Percentiles rank a stretch among this genome's conserved stretches.
phyloP scores from a whole-genome alignment of 2,113 vertebrate genomes.

The Plecturocebus donacophilus region DNA sequence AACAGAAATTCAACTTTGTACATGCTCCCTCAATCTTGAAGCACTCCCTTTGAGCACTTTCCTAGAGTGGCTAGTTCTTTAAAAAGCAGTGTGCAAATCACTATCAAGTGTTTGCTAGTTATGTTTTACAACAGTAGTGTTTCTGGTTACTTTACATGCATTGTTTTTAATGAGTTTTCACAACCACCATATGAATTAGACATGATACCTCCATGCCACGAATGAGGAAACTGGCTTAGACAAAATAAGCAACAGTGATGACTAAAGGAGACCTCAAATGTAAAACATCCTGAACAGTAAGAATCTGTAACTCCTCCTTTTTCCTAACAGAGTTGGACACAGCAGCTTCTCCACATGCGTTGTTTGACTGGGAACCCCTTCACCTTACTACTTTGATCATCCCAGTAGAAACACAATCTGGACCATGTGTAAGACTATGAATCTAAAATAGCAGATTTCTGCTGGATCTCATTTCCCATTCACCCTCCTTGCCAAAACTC shows the following conservation, averaged over 20 bases:
- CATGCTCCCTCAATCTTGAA: neutral
- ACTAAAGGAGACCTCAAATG: neutral
- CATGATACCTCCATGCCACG: neutral
- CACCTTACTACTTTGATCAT: neutral
- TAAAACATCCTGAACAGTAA: neutral
- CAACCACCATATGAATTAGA: neutral
- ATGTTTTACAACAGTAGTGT: neutral
- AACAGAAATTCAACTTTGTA: neutral
- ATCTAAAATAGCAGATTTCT: conserved; percentile 53
- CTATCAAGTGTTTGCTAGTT: neutral
- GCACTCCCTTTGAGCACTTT: neutral
- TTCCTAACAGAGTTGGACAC: neutral
- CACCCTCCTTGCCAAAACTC: conserved; percentile 7
- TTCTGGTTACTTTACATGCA: neutral
- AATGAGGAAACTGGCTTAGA: conserved; percentile 37
- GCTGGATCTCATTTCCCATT: conserved; percentile 18
- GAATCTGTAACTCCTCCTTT: neutral
- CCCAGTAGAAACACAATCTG: neutral
- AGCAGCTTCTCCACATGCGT: neutral
- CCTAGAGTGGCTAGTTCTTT: neutral
- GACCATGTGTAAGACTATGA: neutral
- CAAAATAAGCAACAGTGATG: conserved; percentile 24
- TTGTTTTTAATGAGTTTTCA: conserved; percentile 1
- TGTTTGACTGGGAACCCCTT: neutral
- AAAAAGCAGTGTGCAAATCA: neutral